A percentile compares a stretch with the other conserved stretches of the same genome.
Evolutionary conservation across 2,113 vertebrate genomes (phyloP).

Genomic region (Phycodurus eques): DNA sequence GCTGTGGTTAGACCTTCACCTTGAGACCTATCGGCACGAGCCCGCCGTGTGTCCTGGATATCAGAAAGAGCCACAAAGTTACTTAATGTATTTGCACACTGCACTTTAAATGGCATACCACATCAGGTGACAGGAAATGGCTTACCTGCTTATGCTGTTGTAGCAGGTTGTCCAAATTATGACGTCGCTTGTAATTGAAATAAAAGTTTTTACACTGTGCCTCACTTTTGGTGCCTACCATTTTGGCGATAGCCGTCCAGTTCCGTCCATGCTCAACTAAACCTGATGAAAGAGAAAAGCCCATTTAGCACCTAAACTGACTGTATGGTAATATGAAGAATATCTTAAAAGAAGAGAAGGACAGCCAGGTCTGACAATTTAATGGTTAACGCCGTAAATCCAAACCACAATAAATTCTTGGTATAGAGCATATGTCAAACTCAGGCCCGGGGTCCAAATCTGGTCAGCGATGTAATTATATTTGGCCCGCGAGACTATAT

Average conservation of each 20-base stretch:
- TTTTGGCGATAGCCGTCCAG: slow-evolving; percentile 98
- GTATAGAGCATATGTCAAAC: not conserved
- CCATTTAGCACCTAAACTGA: not conserved
- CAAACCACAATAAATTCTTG: not conserved
- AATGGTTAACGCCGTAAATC: not conserved
- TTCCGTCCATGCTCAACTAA: slow-evolving; percentile 95
- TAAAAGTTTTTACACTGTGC: slow-evolving; percentile 99
- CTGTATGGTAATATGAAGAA: not conserved
- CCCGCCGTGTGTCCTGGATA: slow-evolving; percentile 77
- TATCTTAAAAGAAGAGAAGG: not conserved
- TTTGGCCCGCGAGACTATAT: too few species aligned
- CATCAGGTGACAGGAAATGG: not conserved
- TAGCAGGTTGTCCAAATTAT: slow-evolving; percentile 94
- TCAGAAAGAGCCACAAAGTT: slow-evolving; percentile 11
- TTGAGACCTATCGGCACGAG: slow-evolving; percentile 89
- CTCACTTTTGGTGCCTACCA: slow-evolving; percentile 98
- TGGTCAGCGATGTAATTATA: too few species aligned
- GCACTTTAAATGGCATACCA: not conserved
- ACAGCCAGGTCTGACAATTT: not conserved
- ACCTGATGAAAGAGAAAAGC: slow-evolving; percentile 69
- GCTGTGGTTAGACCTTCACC: slow-evolving; percentile 89
- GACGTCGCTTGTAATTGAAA: slow-evolving; percentile 96
- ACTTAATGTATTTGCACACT: not conserved
- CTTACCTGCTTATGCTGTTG: slow-evolving; percentile 93
- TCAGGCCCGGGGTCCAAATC: too few species aligned